Percentiles rank a stretch among this genome's conserved stretches.
phyloP scores from a whole-genome alignment of 2,113 vertebrate genomes.

The Sprattus sprattus region DNA sequence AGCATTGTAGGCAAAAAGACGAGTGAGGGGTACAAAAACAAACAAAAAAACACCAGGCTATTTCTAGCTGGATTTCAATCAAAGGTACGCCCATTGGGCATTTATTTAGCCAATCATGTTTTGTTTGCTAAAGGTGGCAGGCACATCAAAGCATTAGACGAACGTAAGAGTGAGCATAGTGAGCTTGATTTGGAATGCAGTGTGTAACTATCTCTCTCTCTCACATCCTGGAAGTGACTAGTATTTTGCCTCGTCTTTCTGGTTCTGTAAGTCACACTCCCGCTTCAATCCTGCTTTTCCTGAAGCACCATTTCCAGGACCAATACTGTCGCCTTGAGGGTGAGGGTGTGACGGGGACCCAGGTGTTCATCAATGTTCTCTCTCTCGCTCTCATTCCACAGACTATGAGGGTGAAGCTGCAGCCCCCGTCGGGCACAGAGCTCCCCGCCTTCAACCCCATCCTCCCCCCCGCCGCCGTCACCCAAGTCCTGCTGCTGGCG shows the following conservation, averaged over 20 bases:
- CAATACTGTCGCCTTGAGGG: not conserved
- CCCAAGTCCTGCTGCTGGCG: constrained; percentile 91
- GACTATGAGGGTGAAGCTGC: constrained; percentile 95
- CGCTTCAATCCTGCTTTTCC: not conserved
- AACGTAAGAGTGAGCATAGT: no score
- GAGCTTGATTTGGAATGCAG: no score
- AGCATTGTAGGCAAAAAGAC: not conserved
- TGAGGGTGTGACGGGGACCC: not conserved
- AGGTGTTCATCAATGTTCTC: not conserved
- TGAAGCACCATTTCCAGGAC: not conserved
- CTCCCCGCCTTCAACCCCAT: constrained; percentile 92
- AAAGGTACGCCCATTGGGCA: no score
- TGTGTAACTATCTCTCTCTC: no score
- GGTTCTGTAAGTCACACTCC: no score
- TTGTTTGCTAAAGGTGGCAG: no score
- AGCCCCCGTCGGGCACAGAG: constrained; percentile 88
- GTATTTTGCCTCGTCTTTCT: no score
- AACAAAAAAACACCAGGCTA: no score
- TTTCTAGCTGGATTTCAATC: no score
- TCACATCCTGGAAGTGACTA: no score
- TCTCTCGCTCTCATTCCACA: constrained; percentile 46
- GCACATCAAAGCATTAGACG: no score
- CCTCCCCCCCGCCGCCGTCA: constrained; percentile 89
- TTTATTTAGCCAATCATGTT: no score
- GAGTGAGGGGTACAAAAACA: not conserved